Percentiles rank a stretch among this genome's conserved stretches.
Evolutionary conservation across 2,797 vertebrate species (phyloP).

Genomic region (Xerus rutilus): DNA sequence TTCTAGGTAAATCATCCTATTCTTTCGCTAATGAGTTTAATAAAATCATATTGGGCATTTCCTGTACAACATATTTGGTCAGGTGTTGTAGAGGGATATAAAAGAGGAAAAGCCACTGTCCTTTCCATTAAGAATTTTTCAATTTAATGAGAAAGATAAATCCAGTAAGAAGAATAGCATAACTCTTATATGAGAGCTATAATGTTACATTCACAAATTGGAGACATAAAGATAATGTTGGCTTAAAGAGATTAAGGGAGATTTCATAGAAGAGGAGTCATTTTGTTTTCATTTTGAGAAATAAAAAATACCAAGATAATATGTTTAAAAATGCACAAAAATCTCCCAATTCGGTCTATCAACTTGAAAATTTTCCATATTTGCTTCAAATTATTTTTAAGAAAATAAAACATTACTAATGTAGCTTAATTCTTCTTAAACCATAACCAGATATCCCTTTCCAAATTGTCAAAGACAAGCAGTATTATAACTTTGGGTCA

Average conservation of each 20-base stretch:
- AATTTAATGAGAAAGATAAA: constrained; percentile 7
- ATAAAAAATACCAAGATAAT: not conserved
- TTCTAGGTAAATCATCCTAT: not conserved
- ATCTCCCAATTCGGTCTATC: not conserved
- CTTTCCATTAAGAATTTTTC: constrained; percentile 6
- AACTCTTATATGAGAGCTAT: not conserved
- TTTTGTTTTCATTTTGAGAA: constrained; percentile 41
- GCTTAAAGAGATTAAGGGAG: constrained; percentile 5
- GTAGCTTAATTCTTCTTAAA: not conserved
- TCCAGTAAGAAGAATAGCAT: not conserved
- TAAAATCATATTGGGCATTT: not conserved
- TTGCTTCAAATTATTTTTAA: constrained; percentile 3
- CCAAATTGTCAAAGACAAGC: not conserved
- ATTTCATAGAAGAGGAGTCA: not conserved
- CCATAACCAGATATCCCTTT: not conserved
- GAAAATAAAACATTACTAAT: not conserved
- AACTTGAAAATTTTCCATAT: constrained; percentile 1
- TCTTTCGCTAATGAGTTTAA: not conserved
- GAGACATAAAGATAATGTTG: not conserved
- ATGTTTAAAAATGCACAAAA: not conserved
- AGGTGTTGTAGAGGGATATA: not conserved
- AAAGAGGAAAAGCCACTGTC: not conserved
- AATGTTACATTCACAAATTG: not conserved
- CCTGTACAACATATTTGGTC: not conserved
- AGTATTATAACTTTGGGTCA: not conserved